A percentile compares a stretch with the other conserved stretches of the same genome.
Conservation (phyloP, 2,888 invertebrate genomes). For the Synergus gifuensis region DNA sequence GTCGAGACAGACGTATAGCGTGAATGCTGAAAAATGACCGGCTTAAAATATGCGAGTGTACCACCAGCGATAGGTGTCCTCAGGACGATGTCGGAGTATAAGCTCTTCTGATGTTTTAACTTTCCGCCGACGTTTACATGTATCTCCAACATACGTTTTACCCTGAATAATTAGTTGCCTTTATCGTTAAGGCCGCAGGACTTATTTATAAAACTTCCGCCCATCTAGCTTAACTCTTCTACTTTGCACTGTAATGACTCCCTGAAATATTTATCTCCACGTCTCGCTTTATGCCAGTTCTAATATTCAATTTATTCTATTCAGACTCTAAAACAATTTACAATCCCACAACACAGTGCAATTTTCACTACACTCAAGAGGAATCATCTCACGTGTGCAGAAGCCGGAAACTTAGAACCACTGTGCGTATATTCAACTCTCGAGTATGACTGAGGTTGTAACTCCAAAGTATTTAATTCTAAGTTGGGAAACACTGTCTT, state of each 20-base stretch:
- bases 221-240: neutral
- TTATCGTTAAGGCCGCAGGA: slow-evolving; percentile 31
- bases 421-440: slow-evolving; percentile 8
- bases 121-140: slow-evolving; percentile 48
- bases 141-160: slow-evolving; percentile 2
- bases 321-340: slow-evolving; percentile 1
- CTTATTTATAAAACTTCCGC: slow-evolving; percentile 23
- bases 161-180: slow-evolving; percentile 24
- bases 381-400: slow-evolving; percentile 1
- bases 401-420: slow-evolving; percentile 22
- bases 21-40: slow-evolving; percentile 77
- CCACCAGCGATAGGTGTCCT: slow-evolving; percentile 73
- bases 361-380: slow-evolving; percentile 5
- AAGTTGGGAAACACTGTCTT: slow-evolving; percentile 66
- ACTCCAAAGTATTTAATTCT: slow-evolving; percentile 35
- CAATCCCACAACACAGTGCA: slow-evolving; percentile 9
- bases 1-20: slow-evolving; percentile 70
- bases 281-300: neutral
- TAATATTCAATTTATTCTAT: slow-evolving; percentile 12
- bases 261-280: no score
- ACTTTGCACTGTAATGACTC: no score
- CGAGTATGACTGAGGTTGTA: neutral
- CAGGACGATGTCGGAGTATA: slow-evolving; percentile 59
- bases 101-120: slow-evolving; percentile 66
- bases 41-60: slow-evolving; percentile 77